These are phyloP conservation scores for Nephotettix cincticeps DNA, from an alignment of 1,140 invertebrate species.

Conservation along the genomic window DNA sequence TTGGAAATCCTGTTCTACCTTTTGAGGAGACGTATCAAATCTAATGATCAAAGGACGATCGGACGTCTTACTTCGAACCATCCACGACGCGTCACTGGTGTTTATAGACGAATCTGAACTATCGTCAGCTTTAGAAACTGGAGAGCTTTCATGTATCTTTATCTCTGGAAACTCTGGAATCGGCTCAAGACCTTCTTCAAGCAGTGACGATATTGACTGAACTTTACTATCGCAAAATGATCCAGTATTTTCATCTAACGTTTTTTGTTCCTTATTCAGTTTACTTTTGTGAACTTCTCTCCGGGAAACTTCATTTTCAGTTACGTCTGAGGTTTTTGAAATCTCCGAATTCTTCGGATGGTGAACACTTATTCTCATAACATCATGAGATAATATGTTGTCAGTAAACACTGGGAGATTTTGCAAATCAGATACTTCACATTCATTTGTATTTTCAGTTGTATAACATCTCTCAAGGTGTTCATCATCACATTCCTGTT, in stretches of 20 bases:
- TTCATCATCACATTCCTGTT: neutral
- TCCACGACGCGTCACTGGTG: neutral
- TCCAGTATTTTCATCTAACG: too few relatives aligned
- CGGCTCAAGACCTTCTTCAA: neutral
- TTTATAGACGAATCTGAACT: neutral
- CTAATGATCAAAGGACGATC: constrained; percentile 7
- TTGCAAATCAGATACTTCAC: neutral
- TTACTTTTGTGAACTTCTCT: too few relatives aligned
- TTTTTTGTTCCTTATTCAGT: too few relatives aligned
- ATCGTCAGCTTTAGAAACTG: neutral
- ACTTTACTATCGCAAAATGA: too few relatives aligned
- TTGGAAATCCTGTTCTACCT: neutral
- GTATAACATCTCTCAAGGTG: neutral
- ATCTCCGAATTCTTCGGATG: neutral
- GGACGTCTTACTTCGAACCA: neutral
- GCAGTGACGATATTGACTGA: neutral
- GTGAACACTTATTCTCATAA: neutral
- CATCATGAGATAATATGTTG: neutral
- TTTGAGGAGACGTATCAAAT: neutral
- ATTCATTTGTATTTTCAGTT: neutral
- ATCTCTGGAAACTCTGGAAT: constrained; percentile 7
- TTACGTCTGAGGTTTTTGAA: too few relatives aligned
- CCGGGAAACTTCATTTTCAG: too few relatives aligned
- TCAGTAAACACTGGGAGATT: neutral
- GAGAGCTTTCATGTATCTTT: neutral